These are phyloP conservation scores for Papilio elwesi DNA, from an alignment of 2,888 invertebrate genomes.

Conservation along the genomic window DNA sequence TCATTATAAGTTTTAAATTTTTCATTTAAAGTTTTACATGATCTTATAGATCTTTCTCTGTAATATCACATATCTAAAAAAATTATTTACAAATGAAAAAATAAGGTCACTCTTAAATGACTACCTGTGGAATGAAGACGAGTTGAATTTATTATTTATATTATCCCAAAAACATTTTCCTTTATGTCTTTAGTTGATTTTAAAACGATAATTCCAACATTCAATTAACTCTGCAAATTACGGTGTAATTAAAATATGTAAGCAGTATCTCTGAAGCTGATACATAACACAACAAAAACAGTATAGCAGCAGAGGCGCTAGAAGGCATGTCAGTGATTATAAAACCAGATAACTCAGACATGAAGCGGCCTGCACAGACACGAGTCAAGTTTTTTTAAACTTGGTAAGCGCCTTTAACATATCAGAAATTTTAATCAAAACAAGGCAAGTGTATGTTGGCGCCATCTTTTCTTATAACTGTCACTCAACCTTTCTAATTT, in stretches of 20 bases:
- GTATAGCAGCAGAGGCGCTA: slow-evolving; percentile 39
- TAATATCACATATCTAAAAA: too few species aligned
- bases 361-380: slow-evolving; percentile 28
- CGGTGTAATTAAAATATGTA: slow-evolving; percentile 42
- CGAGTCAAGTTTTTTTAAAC: slow-evolving; percentile 34
- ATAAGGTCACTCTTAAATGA: too few species aligned
- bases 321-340: slow-evolving; percentile 39
- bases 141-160: too few species aligned
- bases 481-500: slow-evolving; percentile 47
- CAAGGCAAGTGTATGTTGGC: slow-evolving; percentile 33
- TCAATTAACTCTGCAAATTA: slow-evolving; percentile 32
- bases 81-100: too few species aligned
- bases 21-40: not conserved
- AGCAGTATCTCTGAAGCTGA: slow-evolving; percentile 21
- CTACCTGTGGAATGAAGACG: too few species aligned
- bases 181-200: not conserved
- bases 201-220: slow-evolving; percentile 8
- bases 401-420: slow-evolving; percentile 26
- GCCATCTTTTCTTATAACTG: slow-evolving; percentile 44
- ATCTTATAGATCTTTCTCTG: not conserved
- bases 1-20: not conserved
- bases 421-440: slow-evolving; percentile 39
- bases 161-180: not conserved
- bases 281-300: slow-evolving; percentile 32
- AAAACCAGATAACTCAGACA: slow-evolving; percentile 38